These are phyloP conservation scores for Conger conger DNA, from an alignment of 2,113 vertebrate genomes.

Conservation along the genomic window DNA sequence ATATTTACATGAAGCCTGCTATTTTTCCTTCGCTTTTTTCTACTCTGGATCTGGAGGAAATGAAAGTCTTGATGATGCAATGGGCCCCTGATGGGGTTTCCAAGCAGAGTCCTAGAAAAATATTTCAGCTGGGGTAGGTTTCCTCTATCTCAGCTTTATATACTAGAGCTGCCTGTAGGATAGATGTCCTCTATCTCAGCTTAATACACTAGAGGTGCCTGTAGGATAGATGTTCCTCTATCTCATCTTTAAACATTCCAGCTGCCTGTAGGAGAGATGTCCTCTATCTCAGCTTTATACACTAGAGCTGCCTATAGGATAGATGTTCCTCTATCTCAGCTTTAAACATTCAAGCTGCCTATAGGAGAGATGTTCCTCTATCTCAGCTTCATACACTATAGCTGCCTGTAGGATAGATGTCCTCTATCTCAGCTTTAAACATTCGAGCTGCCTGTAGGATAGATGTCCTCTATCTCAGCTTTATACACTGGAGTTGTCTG, in stretches of 20 bases:
- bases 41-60: conserved; percentile 38
- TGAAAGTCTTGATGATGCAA: conserved; percentile 45
- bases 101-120: neutral
- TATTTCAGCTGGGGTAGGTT: neutral
- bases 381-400: neutral
- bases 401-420: neutral
- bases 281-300: neutral
- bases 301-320: neutral
- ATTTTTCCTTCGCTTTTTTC: conserved; percentile 33
- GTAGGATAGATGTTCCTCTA: neutral
- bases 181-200: neutral
- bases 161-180: neutral
- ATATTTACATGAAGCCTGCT: conserved; percentile 43
- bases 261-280: neutral
- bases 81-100: conserved; percentile 13
- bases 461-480: neutral
- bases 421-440: neutral
- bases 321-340: neutral
- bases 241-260: neutral
- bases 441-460: neutral
- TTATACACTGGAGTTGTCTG: neutral
- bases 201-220: neutral
- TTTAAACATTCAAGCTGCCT: neutral
- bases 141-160: neutral
- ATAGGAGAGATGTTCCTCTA: no score